These are phyloP conservation scores for Lanius ludovicianus DNA, from an alignment of 2,113 vertebrate species.

Conservation along the genomic window DNA sequence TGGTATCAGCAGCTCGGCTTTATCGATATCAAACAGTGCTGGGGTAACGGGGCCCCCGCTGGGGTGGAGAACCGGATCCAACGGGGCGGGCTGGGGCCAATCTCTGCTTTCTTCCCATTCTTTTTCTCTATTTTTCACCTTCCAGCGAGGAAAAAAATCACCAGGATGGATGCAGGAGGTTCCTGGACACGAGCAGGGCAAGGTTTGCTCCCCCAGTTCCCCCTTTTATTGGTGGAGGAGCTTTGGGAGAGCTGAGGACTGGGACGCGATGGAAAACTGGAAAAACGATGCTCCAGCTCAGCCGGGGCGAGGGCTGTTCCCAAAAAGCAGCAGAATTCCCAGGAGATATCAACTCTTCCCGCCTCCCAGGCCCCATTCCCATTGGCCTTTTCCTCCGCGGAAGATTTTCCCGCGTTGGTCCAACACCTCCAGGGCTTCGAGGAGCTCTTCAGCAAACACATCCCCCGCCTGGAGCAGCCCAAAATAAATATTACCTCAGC, in stretches of 20 bases:
- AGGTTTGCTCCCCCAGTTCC: neutral
- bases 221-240: neutral
- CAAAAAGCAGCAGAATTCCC: neutral
- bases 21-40: neutral
- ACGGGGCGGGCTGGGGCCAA: accelerated
- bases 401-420: neutral
- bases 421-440: neutral
- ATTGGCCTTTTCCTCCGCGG: neutral
- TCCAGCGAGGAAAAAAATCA: neutral
- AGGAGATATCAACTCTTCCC: neutral
- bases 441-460: neutral
- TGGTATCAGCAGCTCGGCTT: too few species aligned
- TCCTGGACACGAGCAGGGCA: neutral
- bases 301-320: accelerated
- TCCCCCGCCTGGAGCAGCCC: neutral
- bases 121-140: neutral
- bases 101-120: neutral
- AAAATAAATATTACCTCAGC: slow-evolving; percentile 33
- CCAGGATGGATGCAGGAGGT: neutral
- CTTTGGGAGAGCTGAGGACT: accelerated
- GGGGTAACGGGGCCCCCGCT: neutral
- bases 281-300: neutral
- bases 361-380: neutral
- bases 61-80: neutral
- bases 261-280: too few species aligned